Conservation (phyloP, 2,113 vertebrate species). For the Scalopus aquaticus region DNA sequence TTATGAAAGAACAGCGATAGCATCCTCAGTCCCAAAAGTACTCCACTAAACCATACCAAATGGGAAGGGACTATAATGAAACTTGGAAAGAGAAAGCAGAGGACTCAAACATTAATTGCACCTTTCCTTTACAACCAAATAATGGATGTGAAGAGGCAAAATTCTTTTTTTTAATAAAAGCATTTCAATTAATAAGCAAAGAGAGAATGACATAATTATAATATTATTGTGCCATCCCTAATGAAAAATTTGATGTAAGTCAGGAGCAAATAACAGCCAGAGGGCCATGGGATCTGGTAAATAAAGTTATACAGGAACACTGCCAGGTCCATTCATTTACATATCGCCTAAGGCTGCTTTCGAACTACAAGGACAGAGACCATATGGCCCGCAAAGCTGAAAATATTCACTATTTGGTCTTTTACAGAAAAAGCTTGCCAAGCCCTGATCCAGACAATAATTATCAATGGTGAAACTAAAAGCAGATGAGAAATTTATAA, state of each 20-base stretch:
- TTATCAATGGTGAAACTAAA: background rate
- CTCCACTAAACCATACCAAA: too few species aligned
- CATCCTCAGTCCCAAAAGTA: too few species aligned
- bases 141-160: background rate
- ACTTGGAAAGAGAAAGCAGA: background rate
- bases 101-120: background rate
- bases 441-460: background rate
- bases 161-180: background rate
- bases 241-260: background rate
- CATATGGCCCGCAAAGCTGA: background rate
- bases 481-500: background rate
- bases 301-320: background rate
- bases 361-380: background rate
- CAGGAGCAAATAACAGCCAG: background rate
- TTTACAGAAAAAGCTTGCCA: background rate
- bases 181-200: constrained; percentile 14
- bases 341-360: background rate
- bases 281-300: background rate
- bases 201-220: background rate
- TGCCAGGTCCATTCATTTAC: background rate
- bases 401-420: background rate
- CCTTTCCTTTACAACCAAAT: background rate
- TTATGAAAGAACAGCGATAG: too few species aligned
- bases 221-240: background rate
- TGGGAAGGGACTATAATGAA: background rate